These are phyloP conservation scores for Genyomyrus donnyi DNA, from an alignment of 2,113 vertebrate genomes.

Conservation along the genomic window DNA sequence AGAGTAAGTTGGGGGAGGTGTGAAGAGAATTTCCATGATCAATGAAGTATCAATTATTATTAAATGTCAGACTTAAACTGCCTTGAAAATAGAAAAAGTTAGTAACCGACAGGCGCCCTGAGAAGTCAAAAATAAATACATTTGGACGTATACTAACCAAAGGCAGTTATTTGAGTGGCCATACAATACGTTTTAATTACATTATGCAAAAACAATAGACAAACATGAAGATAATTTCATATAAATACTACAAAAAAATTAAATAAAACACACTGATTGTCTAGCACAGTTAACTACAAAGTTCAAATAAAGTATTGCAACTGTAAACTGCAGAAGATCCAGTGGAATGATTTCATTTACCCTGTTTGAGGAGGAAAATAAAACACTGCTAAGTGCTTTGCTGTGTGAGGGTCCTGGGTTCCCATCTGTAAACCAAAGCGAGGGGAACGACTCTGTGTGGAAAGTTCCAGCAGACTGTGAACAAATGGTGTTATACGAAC, in stretches of 20 bases:
- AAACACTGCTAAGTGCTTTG: neutral
- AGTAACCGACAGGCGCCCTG: conserved; percentile 4
- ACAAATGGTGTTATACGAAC: neutral
- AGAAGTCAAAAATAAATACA: conserved; percentile 19
- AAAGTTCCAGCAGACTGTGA: neutral
- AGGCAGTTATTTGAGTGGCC: conserved; percentile 39
- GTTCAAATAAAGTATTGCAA: conserved; percentile 45
- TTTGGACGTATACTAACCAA: conserved; percentile 17
- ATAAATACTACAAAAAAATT: conserved; percentile 30
- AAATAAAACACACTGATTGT: conserved; percentile 47
- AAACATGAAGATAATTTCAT: conserved; percentile 41
- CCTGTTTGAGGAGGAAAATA: conserved; percentile 29
- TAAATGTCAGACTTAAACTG: neutral
- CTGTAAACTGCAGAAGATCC: conserved; percentile 54
- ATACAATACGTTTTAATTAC: conserved; percentile 32
- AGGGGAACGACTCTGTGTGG: neutral
- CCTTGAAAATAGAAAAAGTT: neutral
- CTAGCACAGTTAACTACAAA: conserved; percentile 60
- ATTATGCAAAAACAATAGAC: conserved; percentile 37
- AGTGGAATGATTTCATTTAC: conserved; percentile 51
- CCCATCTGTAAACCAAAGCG: neutral
- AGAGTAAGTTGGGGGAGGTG: too few relatives aligned
- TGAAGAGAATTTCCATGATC: too few relatives aligned
- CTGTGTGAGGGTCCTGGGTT: neutral
- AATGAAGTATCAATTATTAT: too few relatives aligned